Conservation (phyloP, 2,113 vertebrate genomes). For the Grus americana region DNA sequence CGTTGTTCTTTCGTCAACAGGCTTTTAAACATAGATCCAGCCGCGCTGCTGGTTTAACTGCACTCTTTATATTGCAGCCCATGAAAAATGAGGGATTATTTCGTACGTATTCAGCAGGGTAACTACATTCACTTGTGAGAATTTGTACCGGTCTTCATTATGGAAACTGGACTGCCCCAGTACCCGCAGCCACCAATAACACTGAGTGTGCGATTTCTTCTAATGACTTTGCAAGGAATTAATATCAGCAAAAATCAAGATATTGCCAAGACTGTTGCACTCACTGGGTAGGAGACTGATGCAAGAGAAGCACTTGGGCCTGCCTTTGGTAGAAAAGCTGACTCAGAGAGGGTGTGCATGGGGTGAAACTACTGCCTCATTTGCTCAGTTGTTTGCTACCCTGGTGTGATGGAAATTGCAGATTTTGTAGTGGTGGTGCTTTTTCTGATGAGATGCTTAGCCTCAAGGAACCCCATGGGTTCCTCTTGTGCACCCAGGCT, state of each 20-base stretch:
- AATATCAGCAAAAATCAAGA: neutral
- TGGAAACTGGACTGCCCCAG: neutral
- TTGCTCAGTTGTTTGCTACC: neutral
- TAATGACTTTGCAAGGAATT: neutral
- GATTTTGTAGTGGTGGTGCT: neutral
- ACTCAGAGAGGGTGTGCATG: neutral
- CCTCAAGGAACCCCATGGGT: neutral
- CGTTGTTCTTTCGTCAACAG: neutral
- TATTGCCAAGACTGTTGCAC: neutral
- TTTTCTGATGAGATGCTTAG: neutral
- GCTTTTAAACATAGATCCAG: neutral
- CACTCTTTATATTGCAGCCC: neutral
- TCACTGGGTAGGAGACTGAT: neutral
- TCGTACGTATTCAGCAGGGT: neutral
- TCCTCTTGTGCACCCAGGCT: neutral
- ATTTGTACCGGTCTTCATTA: neutral
- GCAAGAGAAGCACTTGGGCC: neutral
- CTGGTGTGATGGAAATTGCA: neutral
- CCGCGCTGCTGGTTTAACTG: neutral
- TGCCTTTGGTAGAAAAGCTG: neutral
- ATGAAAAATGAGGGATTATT: neutral
- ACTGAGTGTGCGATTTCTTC: neutral
- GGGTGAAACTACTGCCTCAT: neutral
- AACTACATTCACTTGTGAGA: neutral
- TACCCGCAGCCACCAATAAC: neutral